phyloP scores from a whole-genome alignment of 2,888 invertebrate genomes.

The Drosophila merina region DNA sequence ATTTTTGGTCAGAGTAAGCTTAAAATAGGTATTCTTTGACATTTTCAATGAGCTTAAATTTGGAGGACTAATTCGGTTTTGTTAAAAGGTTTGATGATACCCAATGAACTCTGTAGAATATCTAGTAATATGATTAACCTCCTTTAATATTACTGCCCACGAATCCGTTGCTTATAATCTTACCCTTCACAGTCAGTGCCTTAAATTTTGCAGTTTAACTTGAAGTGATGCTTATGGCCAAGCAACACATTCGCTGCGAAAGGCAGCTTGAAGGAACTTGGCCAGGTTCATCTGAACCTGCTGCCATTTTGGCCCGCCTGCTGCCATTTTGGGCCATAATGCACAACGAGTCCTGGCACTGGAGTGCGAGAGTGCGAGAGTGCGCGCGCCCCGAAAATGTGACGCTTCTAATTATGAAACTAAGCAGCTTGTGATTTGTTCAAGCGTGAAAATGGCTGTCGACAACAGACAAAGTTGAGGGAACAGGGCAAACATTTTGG shows the following conservation, averaged over 20 bases:
- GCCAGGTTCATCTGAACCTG: slow-evolving; percentile 36
- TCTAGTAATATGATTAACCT: too few relatives aligned
- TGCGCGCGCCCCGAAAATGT: slow-evolving; percentile 64
- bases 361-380: slow-evolving; percentile 51
- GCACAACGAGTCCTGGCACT: slow-evolving; percentile 68
- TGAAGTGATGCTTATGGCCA: slow-evolving; percentile 28
- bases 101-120: too few relatives aligned
- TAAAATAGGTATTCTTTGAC: not conserved
- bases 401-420: slow-evolving; percentile 79
- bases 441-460: slow-evolving; percentile 79
- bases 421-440: slow-evolving; percentile 81
- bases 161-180: not conserved
- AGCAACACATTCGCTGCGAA: slow-evolving; percentile 15
- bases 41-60: not conserved
- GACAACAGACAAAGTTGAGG: slow-evolving; percentile 61
- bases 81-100: too few relatives aligned
- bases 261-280: slow-evolving; percentile 18
- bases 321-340: slow-evolving; percentile 62
- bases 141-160: too few relatives aligned
- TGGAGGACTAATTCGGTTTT: not conserved
- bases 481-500: not conserved
- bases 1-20: not conserved
- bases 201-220: slow-evolving; percentile 22
- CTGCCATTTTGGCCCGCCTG: slow-evolving; percentile 37
- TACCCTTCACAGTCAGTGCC: not conserved